These are phyloP conservation scores for Leucoraja ocellata DNA, from an alignment of 2,797 vertebrate species.

Conservation along the genomic window DNA sequence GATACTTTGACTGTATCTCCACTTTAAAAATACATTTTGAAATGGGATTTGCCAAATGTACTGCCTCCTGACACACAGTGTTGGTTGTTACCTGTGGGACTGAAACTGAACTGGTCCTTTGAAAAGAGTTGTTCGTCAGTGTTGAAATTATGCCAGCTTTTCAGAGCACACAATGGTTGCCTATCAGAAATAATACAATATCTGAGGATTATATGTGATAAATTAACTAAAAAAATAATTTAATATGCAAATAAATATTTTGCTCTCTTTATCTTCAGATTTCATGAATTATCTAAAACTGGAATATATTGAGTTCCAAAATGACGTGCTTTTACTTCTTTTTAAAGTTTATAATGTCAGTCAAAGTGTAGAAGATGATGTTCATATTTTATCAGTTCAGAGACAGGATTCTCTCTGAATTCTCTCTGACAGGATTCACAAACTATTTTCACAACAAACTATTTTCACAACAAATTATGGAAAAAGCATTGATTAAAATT, in stretches of 20 bases:
- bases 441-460: not conserved
- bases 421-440: not conserved
- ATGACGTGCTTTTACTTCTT: not conserved
- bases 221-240: not conserved
- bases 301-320: not conserved
- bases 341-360: not conserved
- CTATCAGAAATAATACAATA: not conserved
- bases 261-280: not conserved
- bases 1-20: not conserved
- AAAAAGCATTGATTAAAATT: not conserved
- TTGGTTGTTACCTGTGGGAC: slow-evolving; percentile 18
- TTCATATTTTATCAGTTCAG: not conserved
- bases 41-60: not conserved
- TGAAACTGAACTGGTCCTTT: not conserved
- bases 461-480: not conserved
- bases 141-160: slow-evolving; percentile 25
- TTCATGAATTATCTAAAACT: not conserved
- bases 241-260: not conserved
- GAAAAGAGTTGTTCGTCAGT: slow-evolving; percentile 19
- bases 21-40: not conserved
- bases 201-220: not conserved
- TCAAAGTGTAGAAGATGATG: not conserved
- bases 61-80: too few relatives aligned
- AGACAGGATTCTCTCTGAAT: too few relatives aligned
- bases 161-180: slow-evolving; percentile 7